Conservation (phyloP, 1,140 invertebrate genomes). For the Cydia fagiglandana region DNA sequence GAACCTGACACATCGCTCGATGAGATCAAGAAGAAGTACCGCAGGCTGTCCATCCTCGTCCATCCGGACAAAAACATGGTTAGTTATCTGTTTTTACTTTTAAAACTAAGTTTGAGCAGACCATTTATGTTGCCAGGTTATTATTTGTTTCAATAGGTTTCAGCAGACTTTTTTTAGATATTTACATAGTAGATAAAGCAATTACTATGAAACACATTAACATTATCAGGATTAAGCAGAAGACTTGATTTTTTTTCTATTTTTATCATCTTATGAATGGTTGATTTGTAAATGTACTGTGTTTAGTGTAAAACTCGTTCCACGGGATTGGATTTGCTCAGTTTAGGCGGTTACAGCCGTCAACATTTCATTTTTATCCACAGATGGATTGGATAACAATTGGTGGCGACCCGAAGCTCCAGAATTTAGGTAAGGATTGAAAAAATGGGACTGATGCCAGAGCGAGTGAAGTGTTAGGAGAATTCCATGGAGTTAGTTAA, state of each 20-base stretch:
- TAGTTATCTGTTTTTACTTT: conserved; percentile 39
- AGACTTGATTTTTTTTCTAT: background rate
- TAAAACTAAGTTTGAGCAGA: background rate
- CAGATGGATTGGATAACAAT: conserved; percentile 62
- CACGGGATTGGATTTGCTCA: conserved; percentile 35
- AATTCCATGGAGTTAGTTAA: background rate
- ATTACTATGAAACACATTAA: background rate
- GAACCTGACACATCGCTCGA: conserved; percentile 93
- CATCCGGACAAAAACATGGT: conserved; percentile 98
- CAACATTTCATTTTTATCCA: conserved; percentile 77
- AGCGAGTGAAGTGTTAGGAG: conserved; percentile 7
- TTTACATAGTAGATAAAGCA: background rate
- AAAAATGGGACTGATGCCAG: conserved; percentile 16
- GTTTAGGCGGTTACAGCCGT: conserved; percentile 74
- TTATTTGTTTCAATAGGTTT: conserved; percentile 9
- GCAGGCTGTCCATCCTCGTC: conserved; percentile 96
- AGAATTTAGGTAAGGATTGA: conserved; percentile 66
- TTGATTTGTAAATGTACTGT: conserved; percentile 19
- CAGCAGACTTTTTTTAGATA: background rate
- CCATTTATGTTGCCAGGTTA: background rate
- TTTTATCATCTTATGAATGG: conserved; percentile 13
- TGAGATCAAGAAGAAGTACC: conserved; percentile 98
- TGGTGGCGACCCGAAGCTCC: conserved; percentile 49
- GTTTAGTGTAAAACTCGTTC: conserved; percentile 16
- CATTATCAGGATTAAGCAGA: background rate